phyloP scores from a whole-genome alignment of 2,113 vertebrate species.

The Ceratotherium simum region DNA sequence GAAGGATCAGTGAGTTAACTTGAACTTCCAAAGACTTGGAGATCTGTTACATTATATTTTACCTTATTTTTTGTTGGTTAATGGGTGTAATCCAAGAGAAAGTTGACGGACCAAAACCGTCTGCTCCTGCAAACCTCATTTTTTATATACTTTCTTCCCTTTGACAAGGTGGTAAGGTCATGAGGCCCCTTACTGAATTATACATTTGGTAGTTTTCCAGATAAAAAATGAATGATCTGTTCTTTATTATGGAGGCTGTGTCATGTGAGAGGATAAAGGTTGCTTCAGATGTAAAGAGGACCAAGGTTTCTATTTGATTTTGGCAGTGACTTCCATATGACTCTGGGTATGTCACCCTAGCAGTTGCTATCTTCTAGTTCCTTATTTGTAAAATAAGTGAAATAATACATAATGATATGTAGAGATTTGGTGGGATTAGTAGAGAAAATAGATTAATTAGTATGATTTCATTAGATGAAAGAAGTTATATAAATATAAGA shows the following conservation, averaged over 20 bases:
- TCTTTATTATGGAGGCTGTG: slow-evolving; percentile 75
- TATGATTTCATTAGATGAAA: slow-evolving; percentile 41
- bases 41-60: slow-evolving; percentile 70
- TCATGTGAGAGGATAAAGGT: slow-evolving; percentile 64
- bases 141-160: slow-evolving; percentile 73
- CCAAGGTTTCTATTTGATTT: slow-evolving; percentile 53
- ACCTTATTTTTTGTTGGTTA: slow-evolving; percentile 67
- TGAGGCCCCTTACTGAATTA: slow-evolving; percentile 72
- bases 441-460: slow-evolving; percentile 40
- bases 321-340: slow-evolving; percentile 57
- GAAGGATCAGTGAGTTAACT: slow-evolving; percentile 55
- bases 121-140: slow-evolving; percentile 74
- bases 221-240: slow-evolving; percentile 79
- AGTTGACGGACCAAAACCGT: slow-evolving; percentile 73
- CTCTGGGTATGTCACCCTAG: background rate
- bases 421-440: slow-evolving; percentile 27
- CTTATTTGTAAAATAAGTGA: slow-evolving; percentile 59
- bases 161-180: slow-evolving; percentile 78
- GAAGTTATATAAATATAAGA: slow-evolving; percentile 24
- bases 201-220: slow-evolving; percentile 70
- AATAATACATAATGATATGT: background rate
- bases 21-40: slow-evolving; percentile 57
- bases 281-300: slow-evolving; percentile 66
- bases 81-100: slow-evolving; percentile 74
- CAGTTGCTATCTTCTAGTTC: slow-evolving; percentile 38